Evolutionary conservation across 2,797 vertebrate species (phyloP), one percentile per base, ranked within the genome.

Genomic region (Microctenopoma stevenorrisi): DNA sequence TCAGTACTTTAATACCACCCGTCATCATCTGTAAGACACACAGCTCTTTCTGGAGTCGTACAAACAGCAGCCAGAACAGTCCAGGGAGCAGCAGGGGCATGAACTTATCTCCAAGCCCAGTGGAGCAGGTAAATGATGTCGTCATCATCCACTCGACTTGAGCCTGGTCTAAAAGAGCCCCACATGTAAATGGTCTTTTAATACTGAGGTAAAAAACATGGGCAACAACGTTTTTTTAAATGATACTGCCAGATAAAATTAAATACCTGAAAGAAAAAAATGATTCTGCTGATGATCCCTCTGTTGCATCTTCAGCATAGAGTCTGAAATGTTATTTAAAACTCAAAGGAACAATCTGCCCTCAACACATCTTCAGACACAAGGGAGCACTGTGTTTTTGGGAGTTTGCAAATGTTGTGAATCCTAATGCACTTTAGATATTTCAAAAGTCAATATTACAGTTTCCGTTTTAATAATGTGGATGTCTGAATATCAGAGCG

Each of bases 71-170:
- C 81, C 80, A 57, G 82, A 87, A 90, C 83, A 86, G 88, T 87
- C 75, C 76, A 64, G 78, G 86, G 85, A 88, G 87, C 89, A 88
- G 89, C 85, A 49, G 87, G 89, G 86, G 86, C 81, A 86, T 12
- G 62, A 85, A 85, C 85, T 87, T 90, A 90, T 91, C 89, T 91
- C 84, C 75, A 86, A 88, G 89, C 84, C 88, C 89, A 91, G 82
- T 91, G 91, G 88, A 92, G 90, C 91, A 92, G 88, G 86, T 91
- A 91, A 91, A 92, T 73, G 85, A 91, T 86, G 88, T 88, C 83
- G 77, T 92, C 90, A 88, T 88, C 86, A 85, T 74, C 77, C 77
- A 82, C 86, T 86, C 69, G 68, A 76, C 72, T 77, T 55, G 64
- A 79, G 77, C 70, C 68, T 64, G 83, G 79, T 60, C 85, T 74